Evolutionary conservation across 2,888 invertebrate species (phyloP).

Genomic region (Augiades crinisus): DNA sequence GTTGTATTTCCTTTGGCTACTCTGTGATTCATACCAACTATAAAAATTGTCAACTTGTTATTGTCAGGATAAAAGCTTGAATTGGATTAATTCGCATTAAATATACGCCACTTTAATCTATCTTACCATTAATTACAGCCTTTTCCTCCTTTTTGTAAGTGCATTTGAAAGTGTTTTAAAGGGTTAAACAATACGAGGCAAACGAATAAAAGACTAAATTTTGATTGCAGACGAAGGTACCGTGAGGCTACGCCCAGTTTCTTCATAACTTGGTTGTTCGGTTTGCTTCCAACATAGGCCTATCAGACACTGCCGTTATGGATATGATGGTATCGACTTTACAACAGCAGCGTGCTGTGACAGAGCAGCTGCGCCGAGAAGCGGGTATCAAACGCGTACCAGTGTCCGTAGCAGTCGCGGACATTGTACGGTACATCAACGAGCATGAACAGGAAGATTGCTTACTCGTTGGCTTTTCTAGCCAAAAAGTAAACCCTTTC

Average conservation of each 20-base stretch:
- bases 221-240: constrained; percentile 14
- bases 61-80: too few relatives aligned
- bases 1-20: too few relatives aligned
- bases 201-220: not conserved
- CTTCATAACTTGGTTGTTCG: constrained; percentile 50
- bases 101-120: too few relatives aligned
- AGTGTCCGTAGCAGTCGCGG: constrained; percentile 94
- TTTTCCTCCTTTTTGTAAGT: not conserved
- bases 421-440: constrained; percentile 94
- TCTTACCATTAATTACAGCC: too few relatives aligned
- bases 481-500: constrained; percentile 97
- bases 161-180: not conserved
- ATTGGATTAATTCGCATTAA: too few relatives aligned
- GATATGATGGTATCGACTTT: constrained; percentile 96
- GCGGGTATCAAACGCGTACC: constrained; percentile 93
- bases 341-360: constrained; percentile 96
- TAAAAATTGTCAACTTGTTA: too few relatives aligned
- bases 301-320: constrained; percentile 94
- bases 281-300: constrained; percentile 88
- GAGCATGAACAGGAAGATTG: constrained; percentile 97
- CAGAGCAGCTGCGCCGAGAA: constrained; percentile 95
- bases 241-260: constrained; percentile 72
- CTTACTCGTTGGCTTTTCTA: constrained; percentile 95
- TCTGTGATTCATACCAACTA: too few relatives aligned
- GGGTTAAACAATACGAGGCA: not conserved